Evolutionary conservation across 2,888 invertebrate genomes (phyloP), one percentile per base, ranked within the genome.

Genomic region (Aromia moschata): DNA sequence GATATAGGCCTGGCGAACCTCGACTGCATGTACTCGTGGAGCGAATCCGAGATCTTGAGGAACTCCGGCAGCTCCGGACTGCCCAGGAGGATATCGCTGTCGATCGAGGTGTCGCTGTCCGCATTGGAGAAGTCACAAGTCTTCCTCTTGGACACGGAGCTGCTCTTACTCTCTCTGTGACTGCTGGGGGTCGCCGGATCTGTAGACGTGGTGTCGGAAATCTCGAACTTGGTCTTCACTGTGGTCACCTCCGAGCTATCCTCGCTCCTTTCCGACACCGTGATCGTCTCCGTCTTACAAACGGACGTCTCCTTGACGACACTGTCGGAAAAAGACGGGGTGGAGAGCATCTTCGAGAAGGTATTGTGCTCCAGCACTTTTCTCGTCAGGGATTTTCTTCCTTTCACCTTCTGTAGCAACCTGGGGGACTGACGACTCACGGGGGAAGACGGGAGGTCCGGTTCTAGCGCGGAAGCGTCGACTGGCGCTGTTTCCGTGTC

Each of bases 321-420:
- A 2, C 33, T 9, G 4, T 37, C 36, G 1, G n/a, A 36, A 2
- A 31, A 2, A 20, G 37, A 1, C 11, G 37, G 18, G 2, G 49
- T 12, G 2, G 14, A 38, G 3, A 38, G 2, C n/a, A 63, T 57
- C 56, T 61, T 65, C 14, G 64, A 63, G 31, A 70, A 62, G 3
- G 73, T 58, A 46, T 74, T 74, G 10, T 69, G 65, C 54, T 74
- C 74, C 20, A 75, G 58, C n/a, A 74, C 74, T 46, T 67, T 46
- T 31, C 74, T 60, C 37, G 70, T 66, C 3, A 76, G 57, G 2
- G 75, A 72, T 59, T 67, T 71, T 17, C 71, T 63, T 30, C 68
- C 64, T 36, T 62, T 67, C 9, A 70, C 25, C 55, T 58, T 62
- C 5, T 53, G 43, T n/a, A 52, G n/a, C 11, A 56, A 7, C 43